These are phyloP conservation scores for Nephrotoma flavescens DNA, from an alignment of 2,888 invertebrate species.

Conservation along the genomic window DNA sequence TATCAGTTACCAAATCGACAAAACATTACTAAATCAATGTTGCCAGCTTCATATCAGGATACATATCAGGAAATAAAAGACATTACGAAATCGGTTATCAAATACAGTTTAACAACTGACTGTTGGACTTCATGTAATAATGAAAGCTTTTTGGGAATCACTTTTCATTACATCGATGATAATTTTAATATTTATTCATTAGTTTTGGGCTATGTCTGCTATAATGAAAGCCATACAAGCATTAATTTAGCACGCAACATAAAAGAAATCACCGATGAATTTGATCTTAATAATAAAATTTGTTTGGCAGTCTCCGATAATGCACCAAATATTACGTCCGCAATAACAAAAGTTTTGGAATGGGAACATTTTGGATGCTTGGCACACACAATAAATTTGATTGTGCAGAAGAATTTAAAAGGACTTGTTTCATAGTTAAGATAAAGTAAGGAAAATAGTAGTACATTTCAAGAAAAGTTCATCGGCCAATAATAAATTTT, in stretches of 20 bases:
- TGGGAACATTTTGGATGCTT: slow-evolving; percentile 15
- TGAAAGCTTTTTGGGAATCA: slow-evolving; percentile 18
- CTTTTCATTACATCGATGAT: slow-evolving; percentile 15
- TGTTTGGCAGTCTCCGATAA: slow-evolving; percentile 15
- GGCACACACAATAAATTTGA: slow-evolving; percentile 13
- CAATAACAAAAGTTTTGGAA: slow-evolving; percentile 11
- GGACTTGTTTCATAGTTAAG: slow-evolving; percentile 1
- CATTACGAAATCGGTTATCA: slow-evolving; percentile 9
- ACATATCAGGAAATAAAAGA: slow-evolving; percentile 13
- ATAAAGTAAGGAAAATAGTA: slow-evolving; percentile 8
- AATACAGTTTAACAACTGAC: slow-evolving; percentile 19
- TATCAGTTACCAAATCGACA: slow-evolving; percentile 13
- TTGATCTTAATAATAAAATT: slow-evolving; percentile 17
- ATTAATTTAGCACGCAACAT: slow-evolving; percentile 16
- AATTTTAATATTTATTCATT: slow-evolving; percentile 17
- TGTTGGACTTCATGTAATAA: slow-evolving; percentile 19
- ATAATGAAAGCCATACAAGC: slow-evolving; percentile 15
- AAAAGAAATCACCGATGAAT: slow-evolving; percentile 15
- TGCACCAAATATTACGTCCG: slow-evolving; percentile 10
- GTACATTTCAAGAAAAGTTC: slow-evolving; percentile 17
- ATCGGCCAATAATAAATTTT: slow-evolving; percentile 17
- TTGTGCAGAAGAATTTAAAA: slow-evolving; percentile 10
- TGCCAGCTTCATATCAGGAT: not conserved
- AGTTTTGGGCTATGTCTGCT: slow-evolving; percentile 15
- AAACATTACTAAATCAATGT: slow-evolving; percentile 7